Conservation (phyloP, 2,888 invertebrate genomes). For the Sturmia bella region DNA sequence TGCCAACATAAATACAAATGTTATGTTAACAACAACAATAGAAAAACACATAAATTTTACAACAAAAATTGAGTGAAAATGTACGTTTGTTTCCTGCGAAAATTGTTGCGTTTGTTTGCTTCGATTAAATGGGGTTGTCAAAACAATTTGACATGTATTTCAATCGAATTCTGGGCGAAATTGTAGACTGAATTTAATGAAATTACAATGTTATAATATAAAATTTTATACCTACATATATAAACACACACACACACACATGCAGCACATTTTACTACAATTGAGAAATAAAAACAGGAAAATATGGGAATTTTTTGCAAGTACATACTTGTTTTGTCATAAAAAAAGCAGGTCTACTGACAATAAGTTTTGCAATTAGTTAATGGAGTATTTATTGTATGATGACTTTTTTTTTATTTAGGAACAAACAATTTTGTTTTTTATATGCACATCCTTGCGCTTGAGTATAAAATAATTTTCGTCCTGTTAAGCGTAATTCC, state of each 20-base stretch:
- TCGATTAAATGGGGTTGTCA: constrained; percentile 65
- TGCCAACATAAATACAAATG: constrained; percentile 51
- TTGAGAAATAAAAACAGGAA: constrained; percentile 38
- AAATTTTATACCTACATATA: constrained; percentile 28
- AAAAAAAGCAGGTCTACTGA: constrained; percentile 45
- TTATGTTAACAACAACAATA: constrained; percentile 49
- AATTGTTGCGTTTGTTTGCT: constrained; percentile 49
- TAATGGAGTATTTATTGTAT: constrained; percentile 62
- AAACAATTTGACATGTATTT: constrained; percentile 67
- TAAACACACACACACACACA: constrained; percentile 24
- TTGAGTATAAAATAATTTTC: constrained; percentile 25
- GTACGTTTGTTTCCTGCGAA: constrained; percentile 36
- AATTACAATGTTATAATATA: constrained; percentile 64
- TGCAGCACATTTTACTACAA: constrained; percentile 35
- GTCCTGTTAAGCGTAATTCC: constrained; percentile 1
- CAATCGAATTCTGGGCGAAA: constrained; percentile 58
- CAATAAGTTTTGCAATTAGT: constrained; percentile 61
- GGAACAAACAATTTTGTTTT: constrained; percentile 48
- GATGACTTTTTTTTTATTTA: constrained; percentile 25
- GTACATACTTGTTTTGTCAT: constrained; percentile 48
- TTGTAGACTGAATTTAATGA: constrained; percentile 66
- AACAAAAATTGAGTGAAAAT: constrained; percentile 55
- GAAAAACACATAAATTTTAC: constrained; percentile 27
- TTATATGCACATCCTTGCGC: background rate
- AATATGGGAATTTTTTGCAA: constrained; percentile 35